phyloP scores from a whole-genome alignment of 2,888 invertebrate species.

The Dexiosoma caninum region DNA sequence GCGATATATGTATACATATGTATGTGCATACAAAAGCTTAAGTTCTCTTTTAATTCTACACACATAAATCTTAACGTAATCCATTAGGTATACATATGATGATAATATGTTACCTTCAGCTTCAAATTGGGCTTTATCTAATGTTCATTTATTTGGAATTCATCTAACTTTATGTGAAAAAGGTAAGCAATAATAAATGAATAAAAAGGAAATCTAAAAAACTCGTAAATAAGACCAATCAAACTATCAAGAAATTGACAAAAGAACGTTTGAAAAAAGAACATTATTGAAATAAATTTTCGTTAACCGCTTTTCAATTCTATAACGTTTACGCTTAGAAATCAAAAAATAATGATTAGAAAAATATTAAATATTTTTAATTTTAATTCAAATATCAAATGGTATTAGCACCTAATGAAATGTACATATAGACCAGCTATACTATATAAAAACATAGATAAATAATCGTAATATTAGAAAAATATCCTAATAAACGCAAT shows the following conservation, averaged over 20 bases:
- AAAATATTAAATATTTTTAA: too few relatives aligned
- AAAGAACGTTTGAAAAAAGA: constrained; percentile 10
- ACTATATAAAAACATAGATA: too few relatives aligned
- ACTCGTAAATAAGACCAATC: not conserved
- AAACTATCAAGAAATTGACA: not conserved
- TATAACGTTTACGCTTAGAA: too few relatives aligned
- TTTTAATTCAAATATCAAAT: too few relatives aligned
- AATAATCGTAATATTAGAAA: too few relatives aligned
- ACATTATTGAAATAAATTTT: constrained; percentile 49
- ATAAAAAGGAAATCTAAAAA: too few relatives aligned
- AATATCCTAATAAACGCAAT: too few relatives aligned
- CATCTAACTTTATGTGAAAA: too few relatives aligned
- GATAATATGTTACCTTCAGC: constrained; percentile 57
- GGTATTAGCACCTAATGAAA: too few relatives aligned
- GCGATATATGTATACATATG: not conserved
- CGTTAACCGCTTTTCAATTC: constrained; percentile 22
- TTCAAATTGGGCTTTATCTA: constrained; percentile 45
- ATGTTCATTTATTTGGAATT: constrained; percentile 10
- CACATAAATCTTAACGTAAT: constrained; percentile 41
- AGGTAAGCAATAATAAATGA: not conserved
- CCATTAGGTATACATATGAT: constrained; percentile 56
- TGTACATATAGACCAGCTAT: too few relatives aligned
- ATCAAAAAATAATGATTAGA: too few relatives aligned
- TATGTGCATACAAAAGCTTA: too few relatives aligned
- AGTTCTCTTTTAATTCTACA: not conserved